A percentile compares a stretch with the other conserved stretches of the same genome.
Conservation (phyloP, 2,797 vertebrate species). For the Enteromius trimaculatus region DNA sequence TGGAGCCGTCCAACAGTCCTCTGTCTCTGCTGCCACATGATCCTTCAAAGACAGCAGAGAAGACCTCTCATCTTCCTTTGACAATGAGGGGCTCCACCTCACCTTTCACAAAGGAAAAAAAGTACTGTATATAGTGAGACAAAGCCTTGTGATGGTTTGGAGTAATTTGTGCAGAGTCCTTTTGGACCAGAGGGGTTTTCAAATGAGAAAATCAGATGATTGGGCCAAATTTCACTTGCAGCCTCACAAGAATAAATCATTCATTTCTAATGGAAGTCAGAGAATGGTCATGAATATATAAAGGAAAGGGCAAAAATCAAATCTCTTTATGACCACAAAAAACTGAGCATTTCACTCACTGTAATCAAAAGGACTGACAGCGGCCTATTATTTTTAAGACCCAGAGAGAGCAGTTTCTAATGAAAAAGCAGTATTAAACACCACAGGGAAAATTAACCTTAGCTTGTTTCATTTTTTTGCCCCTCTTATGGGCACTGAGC, state of each 20-base stretch:
- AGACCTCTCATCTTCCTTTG: conserved; percentile 11
- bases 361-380: conserved; percentile 35
- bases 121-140: conserved; percentile 16
- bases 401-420: conserved; percentile 28
- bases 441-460: conserved; percentile 35
- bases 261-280: conserved; percentile 58
- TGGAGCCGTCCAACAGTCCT: neutral
- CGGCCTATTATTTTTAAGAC: conserved; percentile 29
- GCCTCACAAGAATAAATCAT: conserved; percentile 58
- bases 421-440: conserved; percentile 35
- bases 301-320: conserved; percentile 57
- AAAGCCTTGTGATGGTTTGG: conserved; percentile 37
- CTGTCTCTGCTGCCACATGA: neutral
- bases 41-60: conserved; percentile 20
- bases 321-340: conserved; percentile 61
- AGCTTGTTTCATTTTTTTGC: conserved; percentile 25
- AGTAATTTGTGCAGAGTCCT: conserved; percentile 43
- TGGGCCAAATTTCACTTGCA: conserved; percentile 62
- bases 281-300: conserved; percentile 63
- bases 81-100: conserved; percentile 17
- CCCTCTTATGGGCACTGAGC: conserved; percentile 19
- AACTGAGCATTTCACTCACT: conserved; percentile 59
- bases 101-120: neutral
- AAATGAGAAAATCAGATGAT: conserved; percentile 58
- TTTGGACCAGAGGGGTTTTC: conserved; percentile 62